These are phyloP conservation scores for Ovibos moschatus DNA, from an alignment of 2,113 vertebrate genomes.

Conservation along the genomic window DNA sequence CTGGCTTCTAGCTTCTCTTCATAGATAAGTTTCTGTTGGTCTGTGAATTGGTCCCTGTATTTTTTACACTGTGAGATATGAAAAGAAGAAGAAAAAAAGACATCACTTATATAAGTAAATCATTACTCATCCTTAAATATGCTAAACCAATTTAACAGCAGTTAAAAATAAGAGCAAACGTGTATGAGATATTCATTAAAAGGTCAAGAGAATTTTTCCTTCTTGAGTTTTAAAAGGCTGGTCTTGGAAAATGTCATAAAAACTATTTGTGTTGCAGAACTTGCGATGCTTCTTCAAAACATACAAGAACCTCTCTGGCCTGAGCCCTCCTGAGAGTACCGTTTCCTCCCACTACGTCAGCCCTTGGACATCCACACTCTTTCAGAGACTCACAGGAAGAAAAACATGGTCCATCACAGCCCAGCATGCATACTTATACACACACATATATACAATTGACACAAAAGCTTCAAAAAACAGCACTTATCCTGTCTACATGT, in stretches of 20 bases:
- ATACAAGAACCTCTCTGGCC: background rate
- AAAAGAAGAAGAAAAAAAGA: background rate
- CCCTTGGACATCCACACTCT: background rate
- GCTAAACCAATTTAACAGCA: background rate
- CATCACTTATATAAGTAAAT: background rate
- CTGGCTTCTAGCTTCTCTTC: constrained; percentile 98
- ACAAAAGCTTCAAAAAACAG: background rate
- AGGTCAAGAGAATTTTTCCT: background rate
- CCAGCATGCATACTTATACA: background rate
- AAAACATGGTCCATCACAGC: background rate
- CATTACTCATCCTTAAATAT: background rate
- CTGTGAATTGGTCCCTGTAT: constrained; percentile 95
- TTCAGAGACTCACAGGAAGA: background rate
- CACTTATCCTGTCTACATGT: background rate
- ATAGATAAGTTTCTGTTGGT: constrained; percentile 93
- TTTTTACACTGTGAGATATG: constrained; percentile 91
- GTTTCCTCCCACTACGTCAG: rapidly evolving
- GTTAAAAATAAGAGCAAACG: background rate
- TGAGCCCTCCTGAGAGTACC: rapidly evolving
- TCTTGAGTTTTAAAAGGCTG: background rate
- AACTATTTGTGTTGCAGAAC: background rate
- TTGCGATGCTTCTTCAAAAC: background rate
- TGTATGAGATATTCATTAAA: background rate
- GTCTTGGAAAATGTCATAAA: background rate
- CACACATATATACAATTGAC: background rate